Percentiles rank a stretch among this genome's conserved stretches.
Conservation (phyloP, 37 sponge, comb jelly and placozoan species). For the Bolinopsis microptera region DNA sequence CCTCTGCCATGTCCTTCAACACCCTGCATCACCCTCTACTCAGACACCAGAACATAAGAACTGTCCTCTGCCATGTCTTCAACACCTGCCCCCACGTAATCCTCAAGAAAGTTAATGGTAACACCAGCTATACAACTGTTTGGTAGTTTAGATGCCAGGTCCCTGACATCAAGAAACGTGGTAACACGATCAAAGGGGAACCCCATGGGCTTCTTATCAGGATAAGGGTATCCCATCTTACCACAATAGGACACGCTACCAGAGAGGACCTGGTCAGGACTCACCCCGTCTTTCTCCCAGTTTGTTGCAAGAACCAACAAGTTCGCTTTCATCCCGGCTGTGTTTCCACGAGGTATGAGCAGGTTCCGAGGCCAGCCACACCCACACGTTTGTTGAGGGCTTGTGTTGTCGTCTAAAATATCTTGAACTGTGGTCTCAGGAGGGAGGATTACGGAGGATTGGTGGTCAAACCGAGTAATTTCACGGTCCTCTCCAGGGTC, state of each 20-base stretch:
- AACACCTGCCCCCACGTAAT: not conserved
- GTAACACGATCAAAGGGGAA: constrained; percentile 43
- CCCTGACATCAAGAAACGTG: not conserved
- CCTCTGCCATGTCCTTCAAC: too few species aligned
- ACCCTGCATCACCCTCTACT: not conserved
- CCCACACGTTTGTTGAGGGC: not conserved
- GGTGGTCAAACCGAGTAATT: not conserved
- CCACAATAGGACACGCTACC: constrained; percentile 63
- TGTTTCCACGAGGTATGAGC: not conserved
- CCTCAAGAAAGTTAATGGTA: not conserved
- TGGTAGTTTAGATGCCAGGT: not conserved
- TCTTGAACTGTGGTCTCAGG: constrained; percentile 39
- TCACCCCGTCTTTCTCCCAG: constrained; percentile 30
- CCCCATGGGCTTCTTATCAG: constrained; percentile 46
- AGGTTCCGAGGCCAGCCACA: constrained; percentile 63
- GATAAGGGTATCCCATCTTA: not conserved
- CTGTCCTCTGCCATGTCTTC: not conserved
- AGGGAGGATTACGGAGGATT: constrained; percentile 54
- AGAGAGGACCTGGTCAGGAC: not conserved
- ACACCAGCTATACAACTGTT: not conserved
- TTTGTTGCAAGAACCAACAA: constrained; percentile 32
- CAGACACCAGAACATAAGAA: constrained; percentile 6
- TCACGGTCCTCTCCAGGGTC: not conserved
- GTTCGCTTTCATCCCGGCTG: not conserved
- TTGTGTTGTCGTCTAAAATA: not conserved